Conservation (phyloP, 2,797 vertebrate genomes). For the Phrynocephalus vlangalii region DNA sequence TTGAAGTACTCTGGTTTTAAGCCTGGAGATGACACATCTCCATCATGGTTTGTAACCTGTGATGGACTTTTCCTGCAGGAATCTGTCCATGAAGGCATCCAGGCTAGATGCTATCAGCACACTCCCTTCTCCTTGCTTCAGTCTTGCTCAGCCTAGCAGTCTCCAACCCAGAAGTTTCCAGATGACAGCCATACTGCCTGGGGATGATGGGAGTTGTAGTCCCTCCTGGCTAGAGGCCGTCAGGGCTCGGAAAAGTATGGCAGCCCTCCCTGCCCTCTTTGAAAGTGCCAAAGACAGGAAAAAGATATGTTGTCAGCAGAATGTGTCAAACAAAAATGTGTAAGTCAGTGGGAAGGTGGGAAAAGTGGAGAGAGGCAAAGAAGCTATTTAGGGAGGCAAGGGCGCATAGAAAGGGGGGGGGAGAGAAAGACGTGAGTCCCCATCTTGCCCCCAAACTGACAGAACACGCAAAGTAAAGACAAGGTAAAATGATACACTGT, state of each 20-base stretch:
- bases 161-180: too few species aligned
- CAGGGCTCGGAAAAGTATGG: not conserved
- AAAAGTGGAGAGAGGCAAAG: not conserved
- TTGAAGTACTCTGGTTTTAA: too few species aligned
- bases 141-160: too few species aligned
- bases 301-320: not conserved
- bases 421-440: conserved; percentile 5
- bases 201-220: too few species aligned
- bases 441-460: not conserved
- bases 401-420: not conserved
- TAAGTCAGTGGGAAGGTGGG: not conserved
- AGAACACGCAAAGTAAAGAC: conserved; percentile 12
- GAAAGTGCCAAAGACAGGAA: not conserved
- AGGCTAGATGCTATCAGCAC: too few species aligned
- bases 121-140: too few species aligned
- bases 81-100: too few species aligned
- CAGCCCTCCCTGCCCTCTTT: not conserved
- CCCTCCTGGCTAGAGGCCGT: not conserved
- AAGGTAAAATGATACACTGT: conserved; percentile 40
- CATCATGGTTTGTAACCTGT: too few species aligned
- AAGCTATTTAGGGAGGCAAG: not conserved
- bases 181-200: too few species aligned
- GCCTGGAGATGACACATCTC: too few species aligned
- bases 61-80: too few species aligned
- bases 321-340: not conserved